These are phyloP conservation scores for Acleris holmiana DNA, from an alignment of 2,888 invertebrate genomes.

Conservation along the genomic window DNA sequence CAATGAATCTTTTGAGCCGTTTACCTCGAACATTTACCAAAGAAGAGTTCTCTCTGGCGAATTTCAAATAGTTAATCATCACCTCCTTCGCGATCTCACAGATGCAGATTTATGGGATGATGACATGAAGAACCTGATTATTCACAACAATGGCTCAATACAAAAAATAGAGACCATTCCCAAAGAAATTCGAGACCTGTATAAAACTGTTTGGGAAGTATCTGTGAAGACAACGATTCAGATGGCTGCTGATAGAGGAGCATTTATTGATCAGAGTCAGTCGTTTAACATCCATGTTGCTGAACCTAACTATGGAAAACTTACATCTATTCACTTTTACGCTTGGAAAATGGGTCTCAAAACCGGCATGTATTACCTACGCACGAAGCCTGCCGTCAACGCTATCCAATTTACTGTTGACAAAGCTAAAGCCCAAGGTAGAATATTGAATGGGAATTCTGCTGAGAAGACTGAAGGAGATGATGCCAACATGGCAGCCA, in stretches of 20 bases:
- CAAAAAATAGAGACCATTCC: constrained; percentile 95
- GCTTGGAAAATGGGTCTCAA: constrained; percentile 98
- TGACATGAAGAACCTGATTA: constrained; percentile 96
- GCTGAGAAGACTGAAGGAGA: constrained; percentile 61
- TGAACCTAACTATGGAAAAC: constrained; percentile 95
- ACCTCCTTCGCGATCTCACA: constrained; percentile 96
- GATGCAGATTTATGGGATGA: constrained; percentile 97
- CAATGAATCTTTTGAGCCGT: constrained; percentile 99
- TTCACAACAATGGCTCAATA: constrained; percentile 96
- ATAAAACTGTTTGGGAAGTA: constrained; percentile 99
- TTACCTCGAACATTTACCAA: constrained; percentile 98
- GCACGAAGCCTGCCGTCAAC: constrained; percentile 97
- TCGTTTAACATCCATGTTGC: constrained; percentile 99
- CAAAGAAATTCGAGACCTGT: constrained; percentile 91
- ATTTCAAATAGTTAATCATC: constrained; percentile 98
- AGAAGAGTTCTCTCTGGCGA: constrained; percentile 97
- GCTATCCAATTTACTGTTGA: constrained; percentile 99
- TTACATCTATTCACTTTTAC: constrained; percentile 99
- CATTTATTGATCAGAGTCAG: constrained; percentile 99
- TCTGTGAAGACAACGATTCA: constrained; percentile 95
- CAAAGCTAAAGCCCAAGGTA: constrained; percentile 83
- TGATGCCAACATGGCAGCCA: constrained; percentile 87
- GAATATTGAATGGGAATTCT: constrained; percentile 47
- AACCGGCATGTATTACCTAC: constrained; percentile 99
- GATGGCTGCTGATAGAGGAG: constrained; percentile 99